Evolutionary conservation across 2,113 vertebrate species (phyloP).

Genomic region (Rhinoptilus africanus): DNA sequence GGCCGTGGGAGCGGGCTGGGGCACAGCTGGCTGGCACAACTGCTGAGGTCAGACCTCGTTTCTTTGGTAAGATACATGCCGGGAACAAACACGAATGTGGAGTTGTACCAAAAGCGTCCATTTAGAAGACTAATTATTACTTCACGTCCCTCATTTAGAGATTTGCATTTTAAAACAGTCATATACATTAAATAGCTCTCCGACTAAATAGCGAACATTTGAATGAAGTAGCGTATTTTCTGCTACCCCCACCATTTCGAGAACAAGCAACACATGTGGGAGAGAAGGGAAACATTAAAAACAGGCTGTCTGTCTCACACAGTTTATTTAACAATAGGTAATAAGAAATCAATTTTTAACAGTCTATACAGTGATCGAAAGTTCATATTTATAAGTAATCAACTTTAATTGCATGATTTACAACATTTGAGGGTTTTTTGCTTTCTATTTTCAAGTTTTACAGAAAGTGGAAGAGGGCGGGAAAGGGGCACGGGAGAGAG

Average conservation of each 20-base stretch:
- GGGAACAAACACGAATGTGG: neutral
- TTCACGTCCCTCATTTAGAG: neutral
- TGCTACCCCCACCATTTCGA: neutral
- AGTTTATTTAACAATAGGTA: constrained; percentile 89
- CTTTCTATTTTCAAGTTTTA: constrained; percentile 86
- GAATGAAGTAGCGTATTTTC: neutral
- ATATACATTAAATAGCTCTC: constrained; percentile 42
- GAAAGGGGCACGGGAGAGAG: constrained; percentile 32
- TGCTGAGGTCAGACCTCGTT: neutral
- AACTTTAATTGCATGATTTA: constrained; percentile 88
- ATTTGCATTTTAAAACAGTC: constrained; percentile 42
- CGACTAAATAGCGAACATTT: neutral
- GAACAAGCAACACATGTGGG: constrained; percentile 25
- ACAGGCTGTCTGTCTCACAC: constrained; percentile 80
- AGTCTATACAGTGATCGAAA: constrained; percentile 89
- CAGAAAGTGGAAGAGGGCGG: constrained; percentile 77
- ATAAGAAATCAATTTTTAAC: constrained; percentile 87
- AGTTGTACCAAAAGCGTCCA: constrained; percentile 36
- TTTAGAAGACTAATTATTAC: constrained; percentile 21
- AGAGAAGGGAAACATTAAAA: constrained; percentile 69
- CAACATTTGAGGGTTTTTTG: constrained; percentile 83
- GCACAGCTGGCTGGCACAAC: constrained; percentile 5
- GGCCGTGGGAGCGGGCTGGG: neutral
- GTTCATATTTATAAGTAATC: constrained; percentile 88
- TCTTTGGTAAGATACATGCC: constrained; percentile 45